Percentiles rank a stretch among this genome's conserved stretches.
Evolutionary conservation across 2,888 invertebrate species (phyloP).

Genomic region (Cheilosia urbana): DNA sequence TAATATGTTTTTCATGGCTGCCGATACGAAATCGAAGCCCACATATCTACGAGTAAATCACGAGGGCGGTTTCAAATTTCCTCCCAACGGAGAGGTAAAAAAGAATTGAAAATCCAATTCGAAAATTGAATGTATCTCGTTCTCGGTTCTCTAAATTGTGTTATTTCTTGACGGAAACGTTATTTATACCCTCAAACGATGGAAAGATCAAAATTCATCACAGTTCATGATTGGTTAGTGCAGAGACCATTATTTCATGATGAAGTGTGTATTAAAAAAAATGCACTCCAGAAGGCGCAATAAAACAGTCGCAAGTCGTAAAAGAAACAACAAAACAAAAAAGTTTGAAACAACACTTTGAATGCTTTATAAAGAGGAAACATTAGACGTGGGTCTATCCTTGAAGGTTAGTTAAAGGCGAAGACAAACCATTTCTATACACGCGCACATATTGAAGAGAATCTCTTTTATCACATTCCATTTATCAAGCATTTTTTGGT

Average conservation of each 20-base stretch:
- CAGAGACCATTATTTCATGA: too few relatives aligned
- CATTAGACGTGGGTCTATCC: slow-evolving; percentile 29
- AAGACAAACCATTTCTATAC: background rate
- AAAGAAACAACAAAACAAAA: background rate
- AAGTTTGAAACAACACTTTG: background rate
- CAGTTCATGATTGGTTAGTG: too few relatives aligned
- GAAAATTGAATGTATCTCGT: too few relatives aligned
- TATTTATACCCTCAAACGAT: background rate
- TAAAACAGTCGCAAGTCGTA: too few relatives aligned
- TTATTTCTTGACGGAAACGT: too few relatives aligned
- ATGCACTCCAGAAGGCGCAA: too few relatives aligned
- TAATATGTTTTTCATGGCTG: slow-evolving; percentile 49
- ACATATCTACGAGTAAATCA: slow-evolving; percentile 43
- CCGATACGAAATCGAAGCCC: slow-evolving; percentile 32
- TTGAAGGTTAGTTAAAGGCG: slow-evolving; percentile 33
- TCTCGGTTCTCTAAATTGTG: too few relatives aligned
- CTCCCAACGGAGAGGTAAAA: too few relatives aligned
- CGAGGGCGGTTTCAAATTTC: background rate
- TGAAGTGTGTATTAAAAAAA: too few relatives aligned
- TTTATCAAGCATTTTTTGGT: slow-evolving; percentile 50
- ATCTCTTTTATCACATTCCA: slow-evolving; percentile 56
- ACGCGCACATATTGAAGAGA: slow-evolving; percentile 5
- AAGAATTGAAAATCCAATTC: too few relatives aligned
- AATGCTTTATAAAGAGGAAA: slow-evolving; percentile 14
- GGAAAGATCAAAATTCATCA: too few relatives aligned